These are phyloP conservation scores for Micrastur ruficollis DNA, from an alignment of 2,797 vertebrate genomes.

Conservation along the genomic window DNA sequence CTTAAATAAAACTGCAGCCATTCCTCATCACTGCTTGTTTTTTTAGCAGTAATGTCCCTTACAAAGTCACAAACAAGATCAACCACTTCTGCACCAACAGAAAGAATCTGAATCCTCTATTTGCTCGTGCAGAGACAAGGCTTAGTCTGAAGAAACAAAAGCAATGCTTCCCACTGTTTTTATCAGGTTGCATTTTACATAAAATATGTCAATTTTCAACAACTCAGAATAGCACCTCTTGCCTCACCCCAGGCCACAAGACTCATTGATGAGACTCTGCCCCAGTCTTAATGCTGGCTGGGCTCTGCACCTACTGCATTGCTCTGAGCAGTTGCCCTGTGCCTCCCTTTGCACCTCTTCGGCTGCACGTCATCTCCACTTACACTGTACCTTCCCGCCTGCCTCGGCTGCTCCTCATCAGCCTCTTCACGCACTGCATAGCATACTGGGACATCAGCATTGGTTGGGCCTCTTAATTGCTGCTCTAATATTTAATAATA, in stretches of 20 bases:
- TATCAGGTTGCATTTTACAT: background rate
- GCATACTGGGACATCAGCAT: background rate
- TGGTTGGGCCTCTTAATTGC: background rate
- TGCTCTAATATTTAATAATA: background rate
- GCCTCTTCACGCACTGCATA: background rate
- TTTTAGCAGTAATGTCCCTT: background rate
- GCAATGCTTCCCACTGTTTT: background rate
- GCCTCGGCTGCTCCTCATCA: background rate
- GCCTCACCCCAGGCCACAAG: background rate
- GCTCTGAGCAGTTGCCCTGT: fast-evolving
- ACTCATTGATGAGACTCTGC: background rate
- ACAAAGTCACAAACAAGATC: background rate
- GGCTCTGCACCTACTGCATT: fast-evolving
- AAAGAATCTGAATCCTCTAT: background rate
- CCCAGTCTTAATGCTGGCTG: background rate
- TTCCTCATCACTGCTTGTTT: background rate
- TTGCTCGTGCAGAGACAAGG: background rate
- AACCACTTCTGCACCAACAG: background rate
- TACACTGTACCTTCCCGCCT: background rate
- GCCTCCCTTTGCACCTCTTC: background rate
- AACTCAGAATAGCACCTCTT: background rate
- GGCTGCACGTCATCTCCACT: background rate
- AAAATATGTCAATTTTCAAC: background rate
- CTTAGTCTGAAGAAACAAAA: background rate
- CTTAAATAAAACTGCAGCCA: background rate